Conservation (phyloP, 2,797 vertebrate species). For the Margarornis squamiger region DNA sequence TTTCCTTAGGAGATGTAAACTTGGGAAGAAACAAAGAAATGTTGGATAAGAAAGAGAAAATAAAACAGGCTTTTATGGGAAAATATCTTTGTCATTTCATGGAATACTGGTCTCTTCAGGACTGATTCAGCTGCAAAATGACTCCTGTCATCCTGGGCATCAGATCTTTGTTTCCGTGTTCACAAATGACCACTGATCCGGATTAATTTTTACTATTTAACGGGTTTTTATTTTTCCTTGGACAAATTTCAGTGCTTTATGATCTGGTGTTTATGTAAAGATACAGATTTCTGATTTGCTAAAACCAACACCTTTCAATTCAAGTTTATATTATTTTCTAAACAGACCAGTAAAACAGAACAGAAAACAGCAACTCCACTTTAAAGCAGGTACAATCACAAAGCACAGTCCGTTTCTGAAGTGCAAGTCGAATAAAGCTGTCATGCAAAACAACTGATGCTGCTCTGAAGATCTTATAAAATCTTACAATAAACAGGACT, state of each 20-base stretch:
- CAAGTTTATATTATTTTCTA: background rate
- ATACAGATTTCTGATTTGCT: background rate
- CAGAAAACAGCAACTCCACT: background rate
- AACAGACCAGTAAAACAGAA: background rate
- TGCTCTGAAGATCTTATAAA: background rate
- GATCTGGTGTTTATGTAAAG: background rate
- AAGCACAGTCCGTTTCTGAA: background rate
- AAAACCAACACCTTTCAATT: background rate
- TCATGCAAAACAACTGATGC: background rate
- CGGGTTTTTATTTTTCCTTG: background rate
- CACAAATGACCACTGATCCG: background rate
- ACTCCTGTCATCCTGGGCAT: background rate
- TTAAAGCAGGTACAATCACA: background rate
- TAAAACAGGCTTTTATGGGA: background rate
- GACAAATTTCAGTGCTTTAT: background rate
- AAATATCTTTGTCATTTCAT: background rate
- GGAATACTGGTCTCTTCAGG: background rate
- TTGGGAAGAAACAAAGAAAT: background rate
- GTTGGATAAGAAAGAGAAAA: background rate
- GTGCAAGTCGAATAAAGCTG: background rate
- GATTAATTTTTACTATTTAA: background rate
- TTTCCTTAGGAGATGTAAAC: background rate
- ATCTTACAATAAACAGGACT: background rate
- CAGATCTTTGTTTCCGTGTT: background rate
- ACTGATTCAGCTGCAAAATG: background rate